phyloP scores from a whole-genome alignment of 2,797 vertebrate species.

The Spea hammondii region DNA sequence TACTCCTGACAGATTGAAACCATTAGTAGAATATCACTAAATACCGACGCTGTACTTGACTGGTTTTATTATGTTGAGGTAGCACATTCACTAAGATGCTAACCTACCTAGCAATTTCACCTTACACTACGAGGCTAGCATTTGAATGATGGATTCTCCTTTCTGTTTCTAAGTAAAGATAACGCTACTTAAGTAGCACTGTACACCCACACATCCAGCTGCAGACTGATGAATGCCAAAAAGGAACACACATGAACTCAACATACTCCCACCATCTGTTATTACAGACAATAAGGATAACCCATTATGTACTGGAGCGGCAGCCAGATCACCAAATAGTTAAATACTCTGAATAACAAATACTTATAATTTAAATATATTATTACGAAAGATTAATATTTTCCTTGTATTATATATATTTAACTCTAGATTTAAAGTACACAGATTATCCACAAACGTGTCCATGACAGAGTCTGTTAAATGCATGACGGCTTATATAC shows the following conservation, averaged over 20 bases:
- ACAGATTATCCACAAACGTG: too few species aligned
- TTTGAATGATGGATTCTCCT: background rate
- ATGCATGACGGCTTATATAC: too few species aligned
- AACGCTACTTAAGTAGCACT: conserved; percentile 31
- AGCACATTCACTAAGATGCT: background rate
- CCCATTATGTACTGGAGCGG: conserved; percentile 17
- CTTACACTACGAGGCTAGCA: background rate
- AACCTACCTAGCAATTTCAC: background rate
- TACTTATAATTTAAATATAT: too few species aligned
- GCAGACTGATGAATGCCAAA: conserved; percentile 31
- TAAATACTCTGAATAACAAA: too few species aligned
- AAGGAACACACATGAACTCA: conserved; percentile 9
- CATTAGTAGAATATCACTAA: conserved; percentile 7
- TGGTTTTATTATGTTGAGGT: background rate
- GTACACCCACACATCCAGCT: conserved; percentile 38
- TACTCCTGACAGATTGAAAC: conserved; percentile 25
- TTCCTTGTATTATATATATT: too few species aligned
- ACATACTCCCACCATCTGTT: conserved; percentile 36
- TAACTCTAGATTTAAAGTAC: too few species aligned
- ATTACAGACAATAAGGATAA: conserved; percentile 20
- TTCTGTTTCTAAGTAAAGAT: conserved; percentile 6
- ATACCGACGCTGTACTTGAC: background rate
- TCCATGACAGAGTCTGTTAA: too few species aligned
- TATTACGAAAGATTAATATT: too few species aligned
- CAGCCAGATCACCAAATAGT: background rate